A percentile compares a stretch with the other conserved stretches of the same genome.
Evolutionary conservation across 2,113 vertebrate species (phyloP).

Genomic region (Periophthalmus modestus): DNA sequence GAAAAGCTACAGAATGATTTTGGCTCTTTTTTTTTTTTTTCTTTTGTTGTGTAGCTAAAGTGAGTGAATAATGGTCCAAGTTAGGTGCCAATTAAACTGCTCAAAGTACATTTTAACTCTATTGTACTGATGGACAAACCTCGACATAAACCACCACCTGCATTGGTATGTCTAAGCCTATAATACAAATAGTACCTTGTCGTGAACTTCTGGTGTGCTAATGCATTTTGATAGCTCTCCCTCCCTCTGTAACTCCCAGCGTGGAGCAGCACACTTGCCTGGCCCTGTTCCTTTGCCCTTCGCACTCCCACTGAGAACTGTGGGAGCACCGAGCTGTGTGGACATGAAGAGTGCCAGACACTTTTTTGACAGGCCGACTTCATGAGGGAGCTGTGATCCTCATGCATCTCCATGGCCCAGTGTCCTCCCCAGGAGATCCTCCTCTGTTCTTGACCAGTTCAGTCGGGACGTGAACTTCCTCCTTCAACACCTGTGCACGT

Average conservation of each 20-base stretch:
- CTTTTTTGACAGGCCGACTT: conserved; percentile 31
- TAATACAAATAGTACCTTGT: not conserved
- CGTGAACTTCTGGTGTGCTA: not conserved
- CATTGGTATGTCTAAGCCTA: not conserved
- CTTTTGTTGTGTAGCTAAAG: too few species aligned
- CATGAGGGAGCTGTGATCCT: conserved; percentile 23
- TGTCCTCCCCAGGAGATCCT: conserved; percentile 14
- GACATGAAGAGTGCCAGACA: conserved; percentile 20
- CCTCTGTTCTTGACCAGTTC: conserved; percentile 19
- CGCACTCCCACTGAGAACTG: not conserved
- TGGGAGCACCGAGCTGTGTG: conserved; percentile 17
- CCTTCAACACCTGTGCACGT: conserved; percentile 19
- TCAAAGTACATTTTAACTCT: not conserved
- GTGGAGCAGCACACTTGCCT: conserved; percentile 8
- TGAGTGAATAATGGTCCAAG: not conserved
- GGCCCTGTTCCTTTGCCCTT: conserved; percentile 17
- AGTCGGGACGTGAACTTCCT: conserved; percentile 10
- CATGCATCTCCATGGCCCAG: conserved; percentile 3
- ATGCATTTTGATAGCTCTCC: conserved; percentile 1
- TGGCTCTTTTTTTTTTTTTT: not conserved
- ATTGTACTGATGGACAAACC: not conserved
- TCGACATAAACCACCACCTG: not conserved
- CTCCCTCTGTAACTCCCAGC: not conserved
- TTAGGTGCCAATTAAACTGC: not conserved
- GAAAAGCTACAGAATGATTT: not conserved